phyloP scores from a whole-genome alignment of 2,888 invertebrate genomes.

The Gasteruption jaculator region DNA sequence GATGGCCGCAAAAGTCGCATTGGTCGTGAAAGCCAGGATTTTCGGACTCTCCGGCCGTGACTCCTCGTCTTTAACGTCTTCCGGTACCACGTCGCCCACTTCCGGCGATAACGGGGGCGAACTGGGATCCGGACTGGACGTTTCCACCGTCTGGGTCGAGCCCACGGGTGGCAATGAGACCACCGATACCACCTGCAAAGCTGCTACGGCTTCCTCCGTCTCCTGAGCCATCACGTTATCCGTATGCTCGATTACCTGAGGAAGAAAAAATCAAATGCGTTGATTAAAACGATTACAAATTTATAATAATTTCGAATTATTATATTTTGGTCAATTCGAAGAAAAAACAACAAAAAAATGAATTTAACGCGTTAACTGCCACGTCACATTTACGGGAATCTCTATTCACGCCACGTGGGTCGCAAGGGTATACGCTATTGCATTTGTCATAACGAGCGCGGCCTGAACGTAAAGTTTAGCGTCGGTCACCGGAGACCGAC shows the following conservation, averaged over 20 bases:
- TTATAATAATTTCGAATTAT: conserved; percentile 17
- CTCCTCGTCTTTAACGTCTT: conserved; percentile 40
- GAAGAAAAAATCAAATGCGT: conserved; percentile 23
- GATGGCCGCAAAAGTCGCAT: conserved; percentile 35
- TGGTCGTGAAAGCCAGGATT: conserved; percentile 37
- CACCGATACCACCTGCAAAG: conserved; percentile 54
- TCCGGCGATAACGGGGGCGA: conserved; percentile 45
- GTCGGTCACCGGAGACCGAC: no score
- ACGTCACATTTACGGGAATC: no score
- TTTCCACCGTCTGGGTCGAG: conserved; percentile 62
- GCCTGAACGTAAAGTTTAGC: no score
- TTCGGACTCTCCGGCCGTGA: conserved; percentile 39
- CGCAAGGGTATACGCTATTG: no score
- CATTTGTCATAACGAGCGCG: no score
- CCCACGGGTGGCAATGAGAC: conserved; percentile 59
- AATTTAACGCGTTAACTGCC: neutral
- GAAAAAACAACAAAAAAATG: conserved; percentile 10
- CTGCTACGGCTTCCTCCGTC: conserved; percentile 48
- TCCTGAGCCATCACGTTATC: conserved; percentile 48
- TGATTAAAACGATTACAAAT: conserved; percentile 41
- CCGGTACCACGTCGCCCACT: conserved; percentile 33
- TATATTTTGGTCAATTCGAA: neutral
- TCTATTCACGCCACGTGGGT: no score
- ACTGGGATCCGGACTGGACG: conserved; percentile 55
- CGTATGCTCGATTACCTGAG: conserved; percentile 48